phyloP scores from a whole-genome alignment of 2,113 vertebrate genomes.

The Microtus pennsylvanicus region DNA sequence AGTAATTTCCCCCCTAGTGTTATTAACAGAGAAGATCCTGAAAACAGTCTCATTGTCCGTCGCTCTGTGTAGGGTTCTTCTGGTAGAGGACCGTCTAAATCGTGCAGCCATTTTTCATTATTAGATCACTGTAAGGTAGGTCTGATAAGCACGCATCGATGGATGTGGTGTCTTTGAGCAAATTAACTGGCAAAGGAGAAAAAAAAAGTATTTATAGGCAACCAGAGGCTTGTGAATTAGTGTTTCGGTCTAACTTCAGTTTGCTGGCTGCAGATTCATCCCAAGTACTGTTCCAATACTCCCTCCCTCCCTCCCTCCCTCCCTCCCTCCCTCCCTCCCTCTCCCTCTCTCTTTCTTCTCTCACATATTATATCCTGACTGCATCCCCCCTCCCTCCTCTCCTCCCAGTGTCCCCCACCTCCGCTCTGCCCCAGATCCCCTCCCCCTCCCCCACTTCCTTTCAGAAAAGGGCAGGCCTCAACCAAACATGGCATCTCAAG shows the following conservation, averaged over 20 bases:
- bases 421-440: not conserved
- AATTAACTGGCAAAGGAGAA: not conserved
- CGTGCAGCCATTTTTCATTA: not conserved
- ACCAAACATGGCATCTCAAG: not conserved
- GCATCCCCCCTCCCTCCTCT: not conserved
- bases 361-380: not conserved
- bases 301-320: no score
- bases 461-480: not conserved
- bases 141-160: not conserved
- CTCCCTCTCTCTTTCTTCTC: not conserved
- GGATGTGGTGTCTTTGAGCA: not conserved
- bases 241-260: not conserved
- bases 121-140: not conserved
- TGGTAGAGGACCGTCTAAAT: not conserved
- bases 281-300: accelerated
- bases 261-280: not conserved
- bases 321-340: no score
- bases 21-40: constrained; percentile 36
- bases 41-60: not conserved
- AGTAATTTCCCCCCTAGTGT: not conserved
- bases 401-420: not conserved
- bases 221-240: not conserved
- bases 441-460: not conserved
- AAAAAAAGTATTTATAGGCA: not conserved
- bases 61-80: not conserved